Conservation (phyloP, 2,797 vertebrate species). For the Sebastes vulpes region DNA sequence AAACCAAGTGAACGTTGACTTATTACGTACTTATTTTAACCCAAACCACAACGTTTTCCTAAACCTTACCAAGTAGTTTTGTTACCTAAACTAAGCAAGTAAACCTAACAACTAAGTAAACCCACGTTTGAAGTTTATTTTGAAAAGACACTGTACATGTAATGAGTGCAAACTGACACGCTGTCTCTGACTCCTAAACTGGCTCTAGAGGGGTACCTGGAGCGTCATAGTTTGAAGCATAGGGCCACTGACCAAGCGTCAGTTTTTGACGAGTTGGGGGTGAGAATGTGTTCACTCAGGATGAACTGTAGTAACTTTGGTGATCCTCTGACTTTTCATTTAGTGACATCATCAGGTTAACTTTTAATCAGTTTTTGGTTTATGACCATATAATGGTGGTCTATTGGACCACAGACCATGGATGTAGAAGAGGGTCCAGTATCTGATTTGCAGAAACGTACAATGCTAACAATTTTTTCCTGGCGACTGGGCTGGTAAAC, state of each 20-base stretch:
- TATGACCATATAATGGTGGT: background rate
- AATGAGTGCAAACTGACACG: no score
- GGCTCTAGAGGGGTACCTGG: no score
- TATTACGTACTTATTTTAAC: background rate
- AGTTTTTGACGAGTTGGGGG: no score
- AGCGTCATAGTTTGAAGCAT: no score
- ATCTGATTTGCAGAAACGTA: background rate
- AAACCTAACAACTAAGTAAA: background rate
- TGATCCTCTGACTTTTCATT: background rate
- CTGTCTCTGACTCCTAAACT: no score
- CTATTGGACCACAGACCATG: no score
- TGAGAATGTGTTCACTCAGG: no score
- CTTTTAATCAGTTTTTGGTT: background rate
- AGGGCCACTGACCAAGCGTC: no score
- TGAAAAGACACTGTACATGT: background rate
- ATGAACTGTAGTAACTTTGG: background rate
- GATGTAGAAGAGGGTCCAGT: no score
- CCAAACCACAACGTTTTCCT: background rate
- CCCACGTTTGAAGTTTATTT: background rate
- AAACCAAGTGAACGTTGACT: background rate
- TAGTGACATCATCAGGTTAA: background rate
- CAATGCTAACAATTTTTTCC: background rate
- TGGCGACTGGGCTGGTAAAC: background rate
- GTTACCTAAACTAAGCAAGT: background rate
- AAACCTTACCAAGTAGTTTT: background rate